Evolutionary conservation across 2,888 invertebrate genomes (phyloP).

Genomic region (Lysandra coridon): DNA sequence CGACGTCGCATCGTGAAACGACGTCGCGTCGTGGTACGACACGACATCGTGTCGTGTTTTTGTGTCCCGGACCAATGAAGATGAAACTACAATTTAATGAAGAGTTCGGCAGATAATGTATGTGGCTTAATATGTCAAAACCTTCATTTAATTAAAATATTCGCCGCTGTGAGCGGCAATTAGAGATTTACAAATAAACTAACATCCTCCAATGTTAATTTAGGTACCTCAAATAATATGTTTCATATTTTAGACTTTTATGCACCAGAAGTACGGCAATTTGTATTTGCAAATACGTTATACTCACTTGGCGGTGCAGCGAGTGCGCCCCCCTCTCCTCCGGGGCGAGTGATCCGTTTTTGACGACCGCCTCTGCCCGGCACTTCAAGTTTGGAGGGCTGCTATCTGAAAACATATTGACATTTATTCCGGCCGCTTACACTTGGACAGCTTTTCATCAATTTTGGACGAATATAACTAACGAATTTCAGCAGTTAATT

Average conservation of each 20-base stretch:
- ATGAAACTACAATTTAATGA: no score
- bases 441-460: background rate
- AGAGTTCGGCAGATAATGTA: no score
- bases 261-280: background rate
- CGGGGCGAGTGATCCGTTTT: constrained; percentile 59
- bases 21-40: no score
- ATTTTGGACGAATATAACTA: background rate
- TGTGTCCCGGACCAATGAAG: no score
- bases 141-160: no score
- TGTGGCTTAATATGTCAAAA: no score
- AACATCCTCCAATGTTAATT: no score
- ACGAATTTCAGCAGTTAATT: background rate
- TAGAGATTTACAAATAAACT: no score
- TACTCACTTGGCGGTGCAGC: constrained; percentile 54
- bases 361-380: constrained; percentile 54
- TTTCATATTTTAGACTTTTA: background rate
- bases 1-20: no score
- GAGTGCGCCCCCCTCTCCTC: constrained; percentile 60
- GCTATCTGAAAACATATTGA: constrained; percentile 54
- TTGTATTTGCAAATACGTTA: background rate
- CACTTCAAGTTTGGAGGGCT: constrained; percentile 56
- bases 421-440: constrained; percentile 31
- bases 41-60: no score
- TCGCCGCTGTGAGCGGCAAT: no score
- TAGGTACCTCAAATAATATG: no score